phyloP scores from a whole-genome alignment of 2,888 invertebrate genomes.

The Drosophila macrospina region DNA sequence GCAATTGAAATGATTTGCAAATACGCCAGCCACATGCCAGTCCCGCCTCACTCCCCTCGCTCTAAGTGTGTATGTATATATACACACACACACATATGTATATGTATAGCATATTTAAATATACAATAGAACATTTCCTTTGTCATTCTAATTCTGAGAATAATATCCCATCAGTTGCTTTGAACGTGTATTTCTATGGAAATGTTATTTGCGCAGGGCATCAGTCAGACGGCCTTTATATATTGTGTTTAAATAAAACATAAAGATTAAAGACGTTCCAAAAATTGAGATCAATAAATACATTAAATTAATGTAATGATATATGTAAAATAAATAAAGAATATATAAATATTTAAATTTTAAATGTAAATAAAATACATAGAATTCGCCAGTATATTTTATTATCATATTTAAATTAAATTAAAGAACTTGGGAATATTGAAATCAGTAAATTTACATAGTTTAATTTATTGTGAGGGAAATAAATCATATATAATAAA shows the following conservation, averaged over 20 bases:
- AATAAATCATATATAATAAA: too few species aligned
- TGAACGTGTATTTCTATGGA: slow-evolving; percentile 11
- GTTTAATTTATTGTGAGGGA: too few species aligned
- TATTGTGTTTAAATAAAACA: neutral
- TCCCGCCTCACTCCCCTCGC: too few species aligned
- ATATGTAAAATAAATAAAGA: too few species aligned
- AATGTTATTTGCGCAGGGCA: neutral
- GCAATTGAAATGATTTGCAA: slow-evolving; percentile 42
- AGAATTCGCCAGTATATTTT: too few species aligned
- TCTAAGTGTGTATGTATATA: neutral
- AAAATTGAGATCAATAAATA: neutral
- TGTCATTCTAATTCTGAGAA: slow-evolving; percentile 25
- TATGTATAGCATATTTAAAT: neutral
- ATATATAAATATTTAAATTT: too few species aligned
- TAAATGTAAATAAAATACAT: too few species aligned
- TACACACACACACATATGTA: neutral
- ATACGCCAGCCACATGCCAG: neutral
- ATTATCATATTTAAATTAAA: too few species aligned
- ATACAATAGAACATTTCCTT: neutral
- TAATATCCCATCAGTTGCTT: neutral
- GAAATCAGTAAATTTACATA: too few species aligned
- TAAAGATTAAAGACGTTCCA: neutral
- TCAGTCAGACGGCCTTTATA: neutral
- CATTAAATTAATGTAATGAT: too few species aligned
- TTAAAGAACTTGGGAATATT: too few species aligned